Conservation (phyloP, 2,888 invertebrate genomes). For the Chloromyia formosa region DNA sequence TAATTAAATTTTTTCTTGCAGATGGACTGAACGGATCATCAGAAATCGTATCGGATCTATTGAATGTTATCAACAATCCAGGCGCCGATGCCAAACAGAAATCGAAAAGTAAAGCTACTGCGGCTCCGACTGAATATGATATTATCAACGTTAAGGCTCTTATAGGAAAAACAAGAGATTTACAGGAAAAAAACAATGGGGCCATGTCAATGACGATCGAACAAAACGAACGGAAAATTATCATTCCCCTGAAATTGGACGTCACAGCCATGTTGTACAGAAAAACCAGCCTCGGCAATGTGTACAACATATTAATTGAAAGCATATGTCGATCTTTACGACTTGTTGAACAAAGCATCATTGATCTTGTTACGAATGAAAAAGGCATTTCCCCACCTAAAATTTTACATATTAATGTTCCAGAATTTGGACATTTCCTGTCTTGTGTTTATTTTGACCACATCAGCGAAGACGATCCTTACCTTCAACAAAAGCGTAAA, state of each 20-base stretch:
- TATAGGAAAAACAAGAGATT: conserved; percentile 59
- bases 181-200: conserved; percentile 39
- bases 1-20: neutral
- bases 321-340: conserved; percentile 76
- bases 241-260: conserved; percentile 74
- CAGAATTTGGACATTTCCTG: conserved; percentile 78
- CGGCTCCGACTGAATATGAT: conserved; percentile 58
- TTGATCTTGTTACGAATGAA: conserved; percentile 65
- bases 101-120: conserved; percentile 49
- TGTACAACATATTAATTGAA: conserved; percentile 80
- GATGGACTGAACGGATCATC: conserved; percentile 12
- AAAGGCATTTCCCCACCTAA: conserved; percentile 55
- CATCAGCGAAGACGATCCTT: conserved; percentile 73
- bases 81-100: conserved; percentile 6
- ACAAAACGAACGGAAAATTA: conserved; percentile 56
- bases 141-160: conserved; percentile 60
- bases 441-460: conserved; percentile 76
- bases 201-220: conserved; percentile 56
- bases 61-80: neutral
- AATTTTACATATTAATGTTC: conserved; percentile 78
- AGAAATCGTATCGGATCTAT: conserved; percentile 11
- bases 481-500: conserved; percentile 70
- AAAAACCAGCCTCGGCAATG: conserved; percentile 69
- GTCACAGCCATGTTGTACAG: conserved; percentile 76
- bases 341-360: conserved; percentile 71